Evolutionary conservation across 1,140 invertebrate genomes (phyloP).

Genomic region (Caenorhabditis remanei): DNA sequence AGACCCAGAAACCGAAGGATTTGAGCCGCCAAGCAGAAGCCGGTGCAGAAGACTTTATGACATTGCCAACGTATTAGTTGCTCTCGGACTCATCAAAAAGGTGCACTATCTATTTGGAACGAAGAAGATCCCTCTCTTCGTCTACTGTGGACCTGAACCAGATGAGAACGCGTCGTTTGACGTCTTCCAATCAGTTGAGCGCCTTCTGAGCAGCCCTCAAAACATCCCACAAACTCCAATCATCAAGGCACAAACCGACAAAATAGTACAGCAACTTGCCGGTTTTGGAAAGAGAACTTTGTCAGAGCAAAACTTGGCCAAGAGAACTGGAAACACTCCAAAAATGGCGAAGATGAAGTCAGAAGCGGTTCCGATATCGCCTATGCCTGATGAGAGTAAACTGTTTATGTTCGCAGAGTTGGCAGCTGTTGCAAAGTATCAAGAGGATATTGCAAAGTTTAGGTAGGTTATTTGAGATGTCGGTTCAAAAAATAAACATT

Average conservation of each 20-base stretch:
- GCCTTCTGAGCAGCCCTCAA: conserved; percentile 30
- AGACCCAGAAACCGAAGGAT: conserved; percentile 75
- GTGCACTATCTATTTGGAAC: conserved; percentile 76
- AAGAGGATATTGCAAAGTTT: conserved; percentile 17
- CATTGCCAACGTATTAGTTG: conserved; percentile 77
- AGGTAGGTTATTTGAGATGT: not conserved
- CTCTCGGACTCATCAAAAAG: conserved; percentile 75
- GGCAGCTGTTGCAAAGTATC: conserved; percentile 30
- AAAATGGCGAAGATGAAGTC: conserved; percentile 58
- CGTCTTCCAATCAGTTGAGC: conserved; percentile 17
- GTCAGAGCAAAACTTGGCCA: conserved; percentile 52
- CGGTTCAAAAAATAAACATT: not conserved
- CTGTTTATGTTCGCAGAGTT: conserved; percentile 62
- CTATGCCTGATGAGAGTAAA: conserved; percentile 16
- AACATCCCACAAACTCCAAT: conserved; percentile 57
- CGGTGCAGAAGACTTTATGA: conserved; percentile 76
- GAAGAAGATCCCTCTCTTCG: conserved; percentile 77
- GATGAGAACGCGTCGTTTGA: conserved; percentile 59
- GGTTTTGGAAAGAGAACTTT: conserved; percentile 58
- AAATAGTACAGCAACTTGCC: conserved; percentile 40
- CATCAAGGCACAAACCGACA: conserved; percentile 47
- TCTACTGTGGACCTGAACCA: conserved; percentile 76
- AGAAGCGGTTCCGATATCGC: not conserved
- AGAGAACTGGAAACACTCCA: not conserved
- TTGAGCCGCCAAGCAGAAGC: conserved; percentile 74